A percentile compares a stretch with the other conserved stretches of the same genome.
phyloP scores from a whole-genome alignment of 2,113 vertebrate species.

The Psammodynastes pulverulentus region DNA sequence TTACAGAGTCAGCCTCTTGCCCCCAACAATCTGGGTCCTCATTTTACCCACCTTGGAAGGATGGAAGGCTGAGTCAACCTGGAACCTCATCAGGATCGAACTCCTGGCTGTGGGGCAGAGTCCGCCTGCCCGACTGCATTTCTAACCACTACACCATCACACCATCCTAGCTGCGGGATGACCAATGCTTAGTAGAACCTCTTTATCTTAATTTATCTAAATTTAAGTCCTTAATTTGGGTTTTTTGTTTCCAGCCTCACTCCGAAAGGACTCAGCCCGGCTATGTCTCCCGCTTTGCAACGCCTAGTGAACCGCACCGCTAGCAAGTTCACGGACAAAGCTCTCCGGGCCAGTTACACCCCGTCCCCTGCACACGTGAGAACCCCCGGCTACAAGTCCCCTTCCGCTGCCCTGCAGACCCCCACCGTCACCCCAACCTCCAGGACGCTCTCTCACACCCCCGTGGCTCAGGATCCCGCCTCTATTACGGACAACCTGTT shows the following conservation, averaged over 20 bases:
- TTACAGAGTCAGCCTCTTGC: too few relatives aligned
- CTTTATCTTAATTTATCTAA: too few relatives aligned
- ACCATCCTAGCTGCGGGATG: background rate
- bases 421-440: constrained; percentile 80
- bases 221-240: background rate
- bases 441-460: constrained; percentile 76
- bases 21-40: background rate
- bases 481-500: constrained; percentile 95
- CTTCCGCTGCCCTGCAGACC: constrained; percentile 71
- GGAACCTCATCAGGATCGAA: too few relatives aligned
- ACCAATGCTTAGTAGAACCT: background rate
- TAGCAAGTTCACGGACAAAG: constrained; percentile 96
- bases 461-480: constrained; percentile 81
- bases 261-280: constrained; percentile 90
- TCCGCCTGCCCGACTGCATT: background rate
- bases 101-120: background rate
- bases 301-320: constrained; percentile 90
- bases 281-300: constrained; percentile 91
- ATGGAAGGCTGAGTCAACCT: background rate
- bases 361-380: constrained; percentile 84
- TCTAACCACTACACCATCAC: background rate
- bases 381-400: constrained; percentile 78
- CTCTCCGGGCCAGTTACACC: constrained; percentile 93
- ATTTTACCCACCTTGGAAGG: background rate
- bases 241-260: constrained; percentile 77